Evolutionary conservation across 2,888 invertebrate genomes (phyloP).

Genomic region (Pseudanteris insignis): DNA sequence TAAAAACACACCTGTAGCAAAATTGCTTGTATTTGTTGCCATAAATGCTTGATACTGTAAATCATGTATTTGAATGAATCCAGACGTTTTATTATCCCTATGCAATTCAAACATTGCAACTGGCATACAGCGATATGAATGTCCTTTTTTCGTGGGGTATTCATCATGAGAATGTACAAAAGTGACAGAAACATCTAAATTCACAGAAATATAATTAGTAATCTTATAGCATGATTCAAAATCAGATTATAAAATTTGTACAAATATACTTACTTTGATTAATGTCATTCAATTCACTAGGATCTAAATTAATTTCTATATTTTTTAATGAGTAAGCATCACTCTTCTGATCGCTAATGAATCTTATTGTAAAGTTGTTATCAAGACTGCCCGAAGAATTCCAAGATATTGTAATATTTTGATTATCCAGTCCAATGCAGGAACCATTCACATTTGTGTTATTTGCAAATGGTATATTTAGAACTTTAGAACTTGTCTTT

Average conservation of each 20-base stretch:
- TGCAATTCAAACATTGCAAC: slow-evolving; percentile 71
- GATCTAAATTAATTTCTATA: slow-evolving; percentile 54
- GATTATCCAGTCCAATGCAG: slow-evolving; percentile 64
- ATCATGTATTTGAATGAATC: slow-evolving; percentile 70
- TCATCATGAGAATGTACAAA: slow-evolving; percentile 65
- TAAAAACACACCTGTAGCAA: slow-evolving; percentile 76
- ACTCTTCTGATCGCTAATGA: slow-evolving; percentile 62
- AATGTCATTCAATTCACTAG: slow-evolving; percentile 45
- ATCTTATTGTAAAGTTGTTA: slow-evolving; percentile 63
- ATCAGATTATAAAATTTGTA: too few species aligned
- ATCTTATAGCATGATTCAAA: too few species aligned
- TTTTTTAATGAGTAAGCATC: slow-evolving; percentile 36
- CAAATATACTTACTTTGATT: slow-evolving; percentile 5
- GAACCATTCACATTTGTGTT: slow-evolving; percentile 60
- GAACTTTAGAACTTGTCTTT: slow-evolving; percentile 55
- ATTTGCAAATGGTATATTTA: slow-evolving; percentile 68
- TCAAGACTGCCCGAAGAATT: slow-evolving; percentile 47
- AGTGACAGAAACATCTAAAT: slow-evolving; percentile 61
- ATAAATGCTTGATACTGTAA: slow-evolving; percentile 82
- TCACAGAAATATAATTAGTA: too few species aligned
- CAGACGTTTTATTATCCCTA: slow-evolving; percentile 57
- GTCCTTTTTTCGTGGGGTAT: slow-evolving; percentile 72
- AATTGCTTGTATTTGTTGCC: slow-evolving; percentile 67
- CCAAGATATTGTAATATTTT: slow-evolving; percentile 65
- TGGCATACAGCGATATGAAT: slow-evolving; percentile 79